These are phyloP conservation scores for Girardinus metallicus DNA, from an alignment of 2,797 vertebrate species.

Conservation along the genomic window DNA sequence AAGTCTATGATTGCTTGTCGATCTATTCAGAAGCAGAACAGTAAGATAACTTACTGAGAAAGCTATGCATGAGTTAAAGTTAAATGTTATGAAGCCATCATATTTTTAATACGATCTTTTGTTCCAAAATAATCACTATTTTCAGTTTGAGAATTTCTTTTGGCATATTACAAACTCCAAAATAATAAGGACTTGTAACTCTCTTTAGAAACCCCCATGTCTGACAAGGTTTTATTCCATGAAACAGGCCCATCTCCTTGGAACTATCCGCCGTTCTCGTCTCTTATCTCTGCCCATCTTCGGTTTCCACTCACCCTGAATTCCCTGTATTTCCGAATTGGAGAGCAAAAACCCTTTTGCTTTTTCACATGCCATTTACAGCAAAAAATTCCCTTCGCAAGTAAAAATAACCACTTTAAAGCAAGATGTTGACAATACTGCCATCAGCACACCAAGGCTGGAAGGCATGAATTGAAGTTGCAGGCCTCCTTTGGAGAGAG, in stretches of 20 bases:
- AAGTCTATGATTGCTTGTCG: constrained; percentile 12
- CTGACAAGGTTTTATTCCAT: not conserved
- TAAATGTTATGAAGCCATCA: not conserved
- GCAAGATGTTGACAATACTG: constrained; percentile 20
- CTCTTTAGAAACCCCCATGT: not conserved
- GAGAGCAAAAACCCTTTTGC: not conserved
- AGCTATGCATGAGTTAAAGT: not conserved
- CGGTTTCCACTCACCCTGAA: not conserved
- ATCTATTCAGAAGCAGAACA: not conserved
- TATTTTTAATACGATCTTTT: not conserved
- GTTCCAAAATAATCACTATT: constrained; percentile 11
- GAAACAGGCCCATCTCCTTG: not conserved
- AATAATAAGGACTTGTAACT: not conserved
- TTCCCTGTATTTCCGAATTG: not conserved
- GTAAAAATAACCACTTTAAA: constrained; percentile 13
- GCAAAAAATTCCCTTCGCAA: not conserved
- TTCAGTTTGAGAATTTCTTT: not conserved
- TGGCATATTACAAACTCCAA: not conserved
- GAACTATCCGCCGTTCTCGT: not conserved
- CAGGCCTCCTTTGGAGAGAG: constrained; percentile 7
- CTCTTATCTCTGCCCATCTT: not conserved
- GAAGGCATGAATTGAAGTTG: constrained; percentile 9
- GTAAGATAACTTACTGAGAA: not conserved
- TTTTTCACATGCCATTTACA: constrained; percentile 6
- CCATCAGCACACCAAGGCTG: constrained; percentile 20